These are phyloP conservation scores for Drosophila insularis DNA, from an alignment of 1,140 invertebrate species.

Conservation along the genomic window DNA sequence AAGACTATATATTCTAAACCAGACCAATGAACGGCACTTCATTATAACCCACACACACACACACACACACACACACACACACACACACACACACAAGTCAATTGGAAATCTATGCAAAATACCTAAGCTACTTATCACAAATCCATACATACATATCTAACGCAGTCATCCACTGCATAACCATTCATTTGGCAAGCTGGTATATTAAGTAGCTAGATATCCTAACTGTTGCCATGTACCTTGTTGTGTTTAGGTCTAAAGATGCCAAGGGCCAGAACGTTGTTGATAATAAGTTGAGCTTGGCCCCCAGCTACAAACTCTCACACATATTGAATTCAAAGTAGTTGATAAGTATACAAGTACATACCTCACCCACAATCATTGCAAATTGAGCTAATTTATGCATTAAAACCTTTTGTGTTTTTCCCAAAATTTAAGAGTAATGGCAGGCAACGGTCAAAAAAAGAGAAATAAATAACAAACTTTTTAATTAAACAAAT, in stretches of 20 bases:
- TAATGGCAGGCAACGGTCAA: neutral
- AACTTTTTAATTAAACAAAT: conserved; percentile 73
- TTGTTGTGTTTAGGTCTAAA: neutral
- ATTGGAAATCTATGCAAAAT: conserved; percentile 49
- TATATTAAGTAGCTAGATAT: conserved; percentile 14
- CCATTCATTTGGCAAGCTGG: conserved; percentile 2
- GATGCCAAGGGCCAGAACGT: neutral
- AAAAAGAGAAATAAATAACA: conserved; percentile 33
- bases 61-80: conserved; percentile 12
- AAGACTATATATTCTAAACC: conserved; percentile 2
- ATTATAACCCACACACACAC: conserved; percentile 23
- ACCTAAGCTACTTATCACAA: conserved; percentile 55
- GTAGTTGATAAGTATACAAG: neutral
- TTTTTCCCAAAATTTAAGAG: neutral
- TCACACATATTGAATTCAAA: conserved; percentile 2
- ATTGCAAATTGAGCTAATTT: conserved; percentile 45
- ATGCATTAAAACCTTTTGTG: conserved; percentile 18
- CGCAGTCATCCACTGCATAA: conserved; percentile 9
- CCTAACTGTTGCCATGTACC: neutral
- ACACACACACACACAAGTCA: conserved; percentile 13
- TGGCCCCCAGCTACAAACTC: neutral
- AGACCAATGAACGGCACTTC: conserved; percentile 20
- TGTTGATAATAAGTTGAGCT: neutral
- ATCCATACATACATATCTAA: conserved; percentile 14
- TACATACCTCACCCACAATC: neutral